phyloP scores from a whole-genome alignment of 2,888 invertebrate genomes.

The Actias luna region DNA sequence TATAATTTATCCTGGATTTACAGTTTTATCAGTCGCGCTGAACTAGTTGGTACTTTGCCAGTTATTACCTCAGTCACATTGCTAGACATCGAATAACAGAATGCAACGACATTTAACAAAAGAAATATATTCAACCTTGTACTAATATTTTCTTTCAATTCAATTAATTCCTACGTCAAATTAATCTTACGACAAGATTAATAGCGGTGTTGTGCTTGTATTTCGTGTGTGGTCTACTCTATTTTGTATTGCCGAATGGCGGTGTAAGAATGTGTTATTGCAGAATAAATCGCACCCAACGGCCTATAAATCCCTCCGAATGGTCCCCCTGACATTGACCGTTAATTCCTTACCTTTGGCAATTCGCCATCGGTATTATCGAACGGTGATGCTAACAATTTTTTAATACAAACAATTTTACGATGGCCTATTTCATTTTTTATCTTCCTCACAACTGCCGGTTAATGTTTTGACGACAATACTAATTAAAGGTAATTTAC shows the following conservation, averaged over 20 bases:
- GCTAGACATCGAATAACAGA: background rate
- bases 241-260: background rate
- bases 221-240: conserved; percentile 2
- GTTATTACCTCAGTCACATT: background rate
- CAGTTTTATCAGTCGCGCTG: background rate
- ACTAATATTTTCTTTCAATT: no score
- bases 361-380: conserved; percentile 23
- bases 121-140: background rate
- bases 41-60: conserved; percentile 7
- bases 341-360: conserved; percentile 29
- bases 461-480: conserved; percentile 17
- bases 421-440: conserved; percentile 16
- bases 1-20: conserved; percentile 1
- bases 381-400: conserved; percentile 11
- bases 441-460: conserved; percentile 17
- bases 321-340: conserved; percentile 29
- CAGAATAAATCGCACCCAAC: conserved; percentile 4
- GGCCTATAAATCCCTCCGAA: conserved; percentile 12
- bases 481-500: conserved; percentile 15
- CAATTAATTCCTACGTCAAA: no score
- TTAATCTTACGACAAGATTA: background rate
- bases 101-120: background rate
- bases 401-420: conserved; percentile 14
- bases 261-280: conserved; percentile 7
- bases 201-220: background rate